A percentile compares a stretch with the other conserved stretches of the same genome.
phyloP scores from a whole-genome alignment of 37 sponge, comb jelly and placozoan species.

The Spongilla lacustris region DNA sequence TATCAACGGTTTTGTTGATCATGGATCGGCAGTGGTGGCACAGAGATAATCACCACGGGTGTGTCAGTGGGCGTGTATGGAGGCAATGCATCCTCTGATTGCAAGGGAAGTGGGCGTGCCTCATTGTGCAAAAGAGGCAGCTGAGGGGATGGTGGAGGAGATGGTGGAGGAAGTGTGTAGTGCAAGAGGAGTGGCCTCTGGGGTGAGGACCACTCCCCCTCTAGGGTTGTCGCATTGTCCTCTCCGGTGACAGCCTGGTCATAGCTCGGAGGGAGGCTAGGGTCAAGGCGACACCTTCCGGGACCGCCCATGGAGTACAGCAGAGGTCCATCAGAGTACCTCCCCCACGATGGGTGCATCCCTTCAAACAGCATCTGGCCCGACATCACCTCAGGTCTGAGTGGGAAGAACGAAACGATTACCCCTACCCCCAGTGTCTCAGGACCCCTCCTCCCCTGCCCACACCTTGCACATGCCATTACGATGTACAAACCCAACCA shows the following conservation, averaged over 20 bases:
- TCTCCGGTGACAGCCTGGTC: constrained; percentile 53
- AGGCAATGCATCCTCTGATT: constrained; percentile 8
- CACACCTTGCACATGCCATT: neutral
- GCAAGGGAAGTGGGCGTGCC: neutral
- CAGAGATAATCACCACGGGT: neutral
- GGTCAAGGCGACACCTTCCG: constrained; percentile 22
- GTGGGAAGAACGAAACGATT: neutral
- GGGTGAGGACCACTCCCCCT: constrained; percentile 5
- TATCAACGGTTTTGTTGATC: neutral
- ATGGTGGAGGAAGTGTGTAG: neutral
- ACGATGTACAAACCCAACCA: too few species aligned
- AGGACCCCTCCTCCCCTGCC: neutral
- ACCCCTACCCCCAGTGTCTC: neutral
- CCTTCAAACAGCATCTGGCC: neutral
- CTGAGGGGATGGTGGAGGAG: neutral
- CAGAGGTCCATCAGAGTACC: neutral
- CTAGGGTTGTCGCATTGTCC: constrained; percentile 44
- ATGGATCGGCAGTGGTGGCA: neutral
- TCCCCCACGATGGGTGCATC: neutral
- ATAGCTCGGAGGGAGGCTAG: constrained; percentile 63
- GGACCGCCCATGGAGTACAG: too few species aligned
- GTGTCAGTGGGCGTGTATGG: neutral
- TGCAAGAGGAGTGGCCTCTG: neutral
- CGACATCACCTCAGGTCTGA: neutral
- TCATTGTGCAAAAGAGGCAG: neutral